Conservation (phyloP, 2,797 vertebrate genomes). For the Peromyscus eremicus region DNA sequence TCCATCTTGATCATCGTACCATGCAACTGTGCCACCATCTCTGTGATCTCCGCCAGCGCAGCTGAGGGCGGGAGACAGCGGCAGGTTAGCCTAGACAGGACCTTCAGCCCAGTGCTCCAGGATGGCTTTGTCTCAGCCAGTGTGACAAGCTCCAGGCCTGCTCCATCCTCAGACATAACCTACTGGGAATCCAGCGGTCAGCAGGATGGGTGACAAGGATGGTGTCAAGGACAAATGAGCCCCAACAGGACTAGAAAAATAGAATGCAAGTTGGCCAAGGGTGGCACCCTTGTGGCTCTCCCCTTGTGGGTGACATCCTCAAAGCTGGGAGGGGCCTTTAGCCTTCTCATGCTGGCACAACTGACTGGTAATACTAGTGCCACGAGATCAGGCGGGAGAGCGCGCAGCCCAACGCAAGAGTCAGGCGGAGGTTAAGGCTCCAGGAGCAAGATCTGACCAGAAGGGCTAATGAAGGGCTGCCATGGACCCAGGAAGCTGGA, state of each 20-base stretch:
- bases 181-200: neutral
- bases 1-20: constrained; percentile 97
- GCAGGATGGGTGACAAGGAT: neutral
- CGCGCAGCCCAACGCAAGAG: no score
- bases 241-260: neutral
- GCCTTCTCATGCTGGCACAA: neutral
- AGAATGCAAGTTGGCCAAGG: neutral
- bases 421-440: neutral
- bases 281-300: neutral
- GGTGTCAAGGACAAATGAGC: neutral
- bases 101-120: neutral
- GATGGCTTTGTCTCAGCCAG: neutral
- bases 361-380: rapidly evolving
- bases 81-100: rapidly evolving
- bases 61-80: constrained; percentile 87
- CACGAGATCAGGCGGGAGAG: neutral
- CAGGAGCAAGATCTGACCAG: neutral
- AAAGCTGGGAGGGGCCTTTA: neutral
- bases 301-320: no score
- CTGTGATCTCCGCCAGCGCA: constrained; percentile 96
- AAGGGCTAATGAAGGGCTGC: neutral
- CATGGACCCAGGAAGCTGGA: neutral
- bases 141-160: neutral
- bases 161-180: neutral
- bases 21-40: constrained; percentile 96